Percentiles rank a stretch among this genome's conserved stretches.
phyloP scores from a whole-genome alignment of 2,888 invertebrate genomes.

The Ennomos quercinarius region DNA sequence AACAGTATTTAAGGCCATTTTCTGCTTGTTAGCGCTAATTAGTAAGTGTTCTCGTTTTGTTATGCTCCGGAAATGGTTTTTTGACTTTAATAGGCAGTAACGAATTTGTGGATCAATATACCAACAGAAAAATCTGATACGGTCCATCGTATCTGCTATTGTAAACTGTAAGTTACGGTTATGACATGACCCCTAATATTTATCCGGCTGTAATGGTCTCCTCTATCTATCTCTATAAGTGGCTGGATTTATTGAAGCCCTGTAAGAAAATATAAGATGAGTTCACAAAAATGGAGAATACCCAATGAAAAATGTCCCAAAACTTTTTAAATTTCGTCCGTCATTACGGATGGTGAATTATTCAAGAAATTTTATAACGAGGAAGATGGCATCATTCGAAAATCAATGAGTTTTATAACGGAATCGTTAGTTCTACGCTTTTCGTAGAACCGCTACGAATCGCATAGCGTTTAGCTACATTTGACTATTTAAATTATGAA shows the following conservation, averaged over 20 bases:
- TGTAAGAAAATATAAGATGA: constrained; percentile 31
- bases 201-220: constrained; percentile 30
- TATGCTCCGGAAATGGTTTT: constrained; percentile 8
- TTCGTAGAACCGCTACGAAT: constrained; percentile 12
- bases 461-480: too few species aligned
- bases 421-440: constrained; percentile 31
- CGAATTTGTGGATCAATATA: constrained; percentile 1
- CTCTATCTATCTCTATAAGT: constrained; percentile 35
- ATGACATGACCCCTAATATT: constrained; percentile 38
- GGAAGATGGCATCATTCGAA: constrained; percentile 56
- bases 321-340: constrained; percentile 48
- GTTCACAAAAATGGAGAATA: constrained; percentile 27
- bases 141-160: constrained; percentile 27
- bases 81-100: constrained; percentile 8
- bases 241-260: constrained; percentile 35
- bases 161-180: constrained; percentile 43
- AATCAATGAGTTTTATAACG: constrained; percentile 66
- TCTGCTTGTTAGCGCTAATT: constrained; percentile 32
- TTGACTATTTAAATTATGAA: too few species aligned
- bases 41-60: constrained; percentile 16
- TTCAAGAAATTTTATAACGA: constrained; percentile 61
- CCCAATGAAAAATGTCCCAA: constrained; percentile 38
- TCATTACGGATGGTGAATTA: constrained; percentile 57
- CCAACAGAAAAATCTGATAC: constrained; percentile 11
- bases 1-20: constrained; percentile 28